Conservation (phyloP, 2,888 invertebrate species). For the Hylaea fasciaria region DNA sequence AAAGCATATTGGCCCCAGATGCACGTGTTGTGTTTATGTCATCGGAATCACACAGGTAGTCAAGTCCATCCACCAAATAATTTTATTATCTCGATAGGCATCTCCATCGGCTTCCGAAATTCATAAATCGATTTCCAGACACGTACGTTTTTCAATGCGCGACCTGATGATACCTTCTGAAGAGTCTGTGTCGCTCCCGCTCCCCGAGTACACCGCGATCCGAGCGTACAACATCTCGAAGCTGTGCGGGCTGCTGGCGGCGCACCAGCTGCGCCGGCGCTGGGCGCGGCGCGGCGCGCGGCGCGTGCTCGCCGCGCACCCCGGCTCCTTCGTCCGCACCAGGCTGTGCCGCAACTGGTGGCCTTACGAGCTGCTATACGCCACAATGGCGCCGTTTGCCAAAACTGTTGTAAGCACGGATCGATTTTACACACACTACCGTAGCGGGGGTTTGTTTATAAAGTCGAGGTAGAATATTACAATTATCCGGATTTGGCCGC, state of each 20-base stretch:
- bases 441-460: not conserved
- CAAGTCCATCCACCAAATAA: no score
- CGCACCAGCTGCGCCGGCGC: constrained; percentile 86
- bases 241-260: constrained; percentile 91
- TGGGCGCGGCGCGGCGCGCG: constrained; percentile 88
- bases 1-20: constrained; percentile 87
- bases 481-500: no score
- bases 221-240: constrained; percentile 95
- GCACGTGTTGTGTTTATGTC: constrained; percentile 93
- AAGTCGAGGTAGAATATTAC: no score
- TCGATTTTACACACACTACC: not conserved
- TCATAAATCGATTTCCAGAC: constrained; percentile 48
- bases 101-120: no score
- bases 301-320: constrained; percentile 92
- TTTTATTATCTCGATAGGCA: no score
- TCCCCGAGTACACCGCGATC: constrained; percentile 90
- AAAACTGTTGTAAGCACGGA: constrained; percentile 91
- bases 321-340: constrained; percentile 95
- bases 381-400: constrained; percentile 93
- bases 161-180: constrained; percentile 73
- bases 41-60: constrained; percentile 93
- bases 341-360: constrained; percentile 92
- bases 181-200: constrained; percentile 88
- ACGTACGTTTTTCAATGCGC: constrained; percentile 62
- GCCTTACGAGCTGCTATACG: constrained; percentile 90